Base-by-base conservation (phyloP, 2,113 vertebrate genomes). In the Thoracochromis brauschi region DNA sequence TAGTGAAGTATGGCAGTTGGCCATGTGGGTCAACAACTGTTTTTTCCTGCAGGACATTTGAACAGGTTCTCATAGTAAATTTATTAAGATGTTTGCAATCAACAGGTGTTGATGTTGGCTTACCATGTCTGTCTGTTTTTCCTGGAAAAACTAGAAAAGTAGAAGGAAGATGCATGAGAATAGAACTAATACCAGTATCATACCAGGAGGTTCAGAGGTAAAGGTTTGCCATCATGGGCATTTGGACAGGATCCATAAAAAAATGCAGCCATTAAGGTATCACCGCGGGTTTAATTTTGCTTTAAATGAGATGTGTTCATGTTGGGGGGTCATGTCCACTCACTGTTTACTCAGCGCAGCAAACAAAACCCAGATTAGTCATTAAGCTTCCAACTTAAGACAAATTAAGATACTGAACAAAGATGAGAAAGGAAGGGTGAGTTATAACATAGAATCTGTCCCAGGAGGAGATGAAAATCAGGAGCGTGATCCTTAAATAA, bases 211-310 rank as follows among this genome's bases (percentile, higher is more conserved):
- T 9, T 42, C 65, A 71, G 35, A 71, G 65, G 35, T 71, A 42
- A 16, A 42, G 35, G n/a, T 42, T 24, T 42, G 65, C 2, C n/a
- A 71, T 71, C 5, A 42, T 42, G 65, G 35, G n/a, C 12, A 4
- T 71, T 42, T 24, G 35, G 65, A 8, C 65, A 0, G 65, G 19
- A 71, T 40, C 10, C 29, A 63, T 68, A 21, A 40, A 38, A 9
- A 38, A 65, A 68, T 13, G 17, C 33, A 40, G 33, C 11, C 33
- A 68, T 38, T 1, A 68, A 13, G 0, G 17, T 38, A 65, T 65
- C 33, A 65, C 31, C 0, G 6, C 0, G 0, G 10, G 60, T 40
- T 68, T 4, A 68, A 40, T 68, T 68, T 2, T 21, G 0, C 19
- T 21, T 68, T 68, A 68, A 68, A 40, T 68, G 33, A 68, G 33